These are phyloP conservation scores for Nomada flava DNA, from an alignment of 2,888 invertebrate genomes.

Conservation along the genomic window DNA sequence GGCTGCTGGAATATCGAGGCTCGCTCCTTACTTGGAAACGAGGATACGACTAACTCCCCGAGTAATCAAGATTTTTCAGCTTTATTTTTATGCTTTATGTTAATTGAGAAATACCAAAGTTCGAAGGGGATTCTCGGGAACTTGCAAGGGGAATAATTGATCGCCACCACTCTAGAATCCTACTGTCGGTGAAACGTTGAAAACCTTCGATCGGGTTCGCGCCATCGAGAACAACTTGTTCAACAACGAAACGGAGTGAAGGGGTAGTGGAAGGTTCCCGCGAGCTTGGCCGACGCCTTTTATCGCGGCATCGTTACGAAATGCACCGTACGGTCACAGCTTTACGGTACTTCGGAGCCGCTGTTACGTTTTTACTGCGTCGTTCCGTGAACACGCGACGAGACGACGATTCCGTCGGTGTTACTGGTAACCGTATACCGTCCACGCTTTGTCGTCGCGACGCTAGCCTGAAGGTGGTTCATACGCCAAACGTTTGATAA, in stretches of 20 bases:
- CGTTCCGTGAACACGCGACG: constrained; percentile 77
- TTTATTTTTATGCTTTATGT: too few species aligned
- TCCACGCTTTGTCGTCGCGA: constrained; percentile 31
- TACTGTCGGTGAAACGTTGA: background rate
- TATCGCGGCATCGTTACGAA: constrained; percentile 78
- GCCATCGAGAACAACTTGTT: constrained; percentile 49
- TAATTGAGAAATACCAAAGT: too few species aligned
- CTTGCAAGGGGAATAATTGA: background rate
- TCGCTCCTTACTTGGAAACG: constrained; percentile 50
- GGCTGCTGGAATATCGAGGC: constrained; percentile 23
- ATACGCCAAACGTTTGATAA: constrained; percentile 30
- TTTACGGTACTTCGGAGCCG: constrained; percentile 83
- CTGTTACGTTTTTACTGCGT: constrained; percentile 84
- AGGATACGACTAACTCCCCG: background rate
- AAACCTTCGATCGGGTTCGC: constrained; percentile 19
- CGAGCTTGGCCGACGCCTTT: constrained; percentile 65
- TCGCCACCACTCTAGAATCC: background rate
- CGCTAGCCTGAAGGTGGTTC: constrained; percentile 14
- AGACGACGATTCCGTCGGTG: constrained; percentile 73
- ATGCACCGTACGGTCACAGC: constrained; percentile 82
- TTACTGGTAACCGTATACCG: constrained; percentile 62
- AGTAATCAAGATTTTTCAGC: too few species aligned
- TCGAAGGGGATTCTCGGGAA: background rate
- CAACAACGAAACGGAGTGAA: constrained; percentile 31
- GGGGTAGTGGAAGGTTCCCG: constrained; percentile 19